These are phyloP conservation scores for Neoitamus cyanurus DNA, from an alignment of 2,888 invertebrate species.

Conservation along the genomic window DNA sequence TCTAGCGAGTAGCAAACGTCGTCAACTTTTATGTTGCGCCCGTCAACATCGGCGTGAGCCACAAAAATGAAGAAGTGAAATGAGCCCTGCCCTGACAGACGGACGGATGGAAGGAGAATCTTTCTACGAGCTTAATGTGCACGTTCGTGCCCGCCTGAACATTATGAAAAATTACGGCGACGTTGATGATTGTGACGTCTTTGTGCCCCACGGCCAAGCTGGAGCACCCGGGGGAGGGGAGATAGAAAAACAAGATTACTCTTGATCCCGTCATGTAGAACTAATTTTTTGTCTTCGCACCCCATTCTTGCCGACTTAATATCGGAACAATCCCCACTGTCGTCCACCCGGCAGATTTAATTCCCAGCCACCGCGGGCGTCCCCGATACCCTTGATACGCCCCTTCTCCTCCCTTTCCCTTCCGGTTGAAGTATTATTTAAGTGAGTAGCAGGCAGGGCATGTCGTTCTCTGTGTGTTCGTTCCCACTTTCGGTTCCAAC, in stretches of 20 bases:
- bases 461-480: conserved; percentile 4
- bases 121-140: not conserved
- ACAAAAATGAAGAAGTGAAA: conserved; percentile 16
- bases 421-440: not conserved
- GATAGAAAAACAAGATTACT: conserved; percentile 34
- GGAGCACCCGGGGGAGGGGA: not conserved
- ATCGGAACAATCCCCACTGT: not conserved
- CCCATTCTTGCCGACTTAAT: conserved; percentile 21
- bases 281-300: conserved; percentile 44
- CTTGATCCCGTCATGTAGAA: conserved; percentile 44
- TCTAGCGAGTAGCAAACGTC: not conserved
- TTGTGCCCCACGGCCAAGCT: not conserved
- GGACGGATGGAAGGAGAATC: not conserved
- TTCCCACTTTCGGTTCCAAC: conserved; percentile 26
- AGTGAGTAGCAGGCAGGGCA: not conserved
- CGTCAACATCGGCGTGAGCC: not conserved
- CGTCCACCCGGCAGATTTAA: conserved; percentile 19
- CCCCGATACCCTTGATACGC: not conserved
- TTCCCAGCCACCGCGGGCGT: not conserved
- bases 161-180: conserved; percentile 33
- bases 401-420: not conserved
- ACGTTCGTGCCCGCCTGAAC: conserved; percentile 32
- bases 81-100: not conserved
- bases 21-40: not conserved
- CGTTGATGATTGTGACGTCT: conserved; percentile 15